Conservation (phyloP, 2,888 invertebrate genomes). For the Eucera pruinosa region DNA sequence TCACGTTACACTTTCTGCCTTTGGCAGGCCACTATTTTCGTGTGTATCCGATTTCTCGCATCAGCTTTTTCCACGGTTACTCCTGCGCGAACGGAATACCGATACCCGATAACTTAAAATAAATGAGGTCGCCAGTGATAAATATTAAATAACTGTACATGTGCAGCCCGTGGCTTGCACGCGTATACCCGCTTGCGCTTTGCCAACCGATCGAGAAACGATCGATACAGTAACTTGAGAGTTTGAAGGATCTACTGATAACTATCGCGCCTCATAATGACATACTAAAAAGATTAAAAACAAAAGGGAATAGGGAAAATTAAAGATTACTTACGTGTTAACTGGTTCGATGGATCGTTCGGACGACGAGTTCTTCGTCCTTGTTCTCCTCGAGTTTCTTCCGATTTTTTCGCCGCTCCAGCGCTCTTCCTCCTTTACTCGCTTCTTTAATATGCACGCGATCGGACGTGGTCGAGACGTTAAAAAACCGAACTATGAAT, state of each 20-base stretch:
- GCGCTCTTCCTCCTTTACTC: slow-evolving; percentile 12
- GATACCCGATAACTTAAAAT: slow-evolving; percentile 41
- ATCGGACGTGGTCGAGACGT: background rate
- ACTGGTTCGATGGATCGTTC: slow-evolving; percentile 3
- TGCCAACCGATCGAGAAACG: background rate
- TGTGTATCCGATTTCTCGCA: slow-evolving; percentile 41
- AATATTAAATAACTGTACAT: slow-evolving; percentile 54
- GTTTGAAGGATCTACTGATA: background rate
- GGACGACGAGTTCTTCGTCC: slow-evolving; percentile 10
- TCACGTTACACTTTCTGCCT: slow-evolving; percentile 44
- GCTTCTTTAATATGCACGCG: slow-evolving; percentile 8
- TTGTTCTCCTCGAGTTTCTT: slow-evolving; percentile 5
- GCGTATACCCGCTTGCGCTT: slow-evolving; percentile 1
- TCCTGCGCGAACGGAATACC: slow-evolving; percentile 12
- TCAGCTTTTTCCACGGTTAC: slow-evolving; percentile 37
- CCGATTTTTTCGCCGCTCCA: slow-evolving; percentile 28
- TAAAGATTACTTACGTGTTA: slow-evolving; percentile 36
- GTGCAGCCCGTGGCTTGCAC: background rate
- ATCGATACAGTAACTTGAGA: background rate
- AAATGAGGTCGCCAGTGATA: slow-evolving; percentile 52
- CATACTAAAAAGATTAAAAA: too few species aligned
- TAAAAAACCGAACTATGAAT: background rate
- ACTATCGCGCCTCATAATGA: too few species aligned
- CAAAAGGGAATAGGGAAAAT: too few species aligned
- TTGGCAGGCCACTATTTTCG: slow-evolving; percentile 35